phyloP scores from a whole-genome alignment of 2,797 vertebrate genomes.

The Psittacula derbiana region DNA sequence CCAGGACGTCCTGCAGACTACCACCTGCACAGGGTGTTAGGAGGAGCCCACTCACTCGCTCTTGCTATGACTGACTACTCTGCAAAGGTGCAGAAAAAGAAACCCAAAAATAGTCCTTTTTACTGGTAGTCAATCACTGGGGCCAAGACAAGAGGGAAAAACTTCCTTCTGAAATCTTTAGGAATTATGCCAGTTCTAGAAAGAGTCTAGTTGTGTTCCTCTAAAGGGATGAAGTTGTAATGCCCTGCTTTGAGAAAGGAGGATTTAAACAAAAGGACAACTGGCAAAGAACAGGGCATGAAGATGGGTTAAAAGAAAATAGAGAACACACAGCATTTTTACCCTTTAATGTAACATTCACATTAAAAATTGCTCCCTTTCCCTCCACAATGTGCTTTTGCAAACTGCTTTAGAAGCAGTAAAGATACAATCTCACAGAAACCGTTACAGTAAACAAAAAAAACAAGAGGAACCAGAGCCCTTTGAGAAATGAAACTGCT shows the following conservation, averaged over 20 bases:
- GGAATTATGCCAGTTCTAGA: neutral
- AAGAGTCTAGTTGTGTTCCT: neutral
- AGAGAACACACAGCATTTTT: neutral
- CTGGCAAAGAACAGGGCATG: neutral
- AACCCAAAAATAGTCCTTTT: neutral
- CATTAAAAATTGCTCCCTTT: neutral
- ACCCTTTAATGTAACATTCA: neutral
- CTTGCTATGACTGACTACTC: neutral
- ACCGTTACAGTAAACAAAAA: neutral
- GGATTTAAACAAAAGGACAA: neutral
- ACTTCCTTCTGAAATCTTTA: neutral
- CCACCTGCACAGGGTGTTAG: fast-evolving
- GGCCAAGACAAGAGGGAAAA: neutral
- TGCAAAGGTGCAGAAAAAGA: neutral
- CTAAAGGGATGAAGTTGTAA: neutral
- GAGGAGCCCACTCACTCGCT: neutral
- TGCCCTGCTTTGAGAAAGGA: neutral
- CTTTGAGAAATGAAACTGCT: neutral
- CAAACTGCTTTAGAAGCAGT: neutral
- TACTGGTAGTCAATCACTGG: neutral
- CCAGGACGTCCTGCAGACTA: neutral
- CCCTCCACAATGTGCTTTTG: neutral
- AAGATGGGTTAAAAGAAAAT: neutral
- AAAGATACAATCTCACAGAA: neutral
- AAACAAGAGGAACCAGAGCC: neutral